Percentiles rank a stretch among this genome's conserved stretches.
Evolutionary conservation across 2,113 vertebrate genomes (phyloP).

Genomic region (Mesoclemmys tuberculata): DNA sequence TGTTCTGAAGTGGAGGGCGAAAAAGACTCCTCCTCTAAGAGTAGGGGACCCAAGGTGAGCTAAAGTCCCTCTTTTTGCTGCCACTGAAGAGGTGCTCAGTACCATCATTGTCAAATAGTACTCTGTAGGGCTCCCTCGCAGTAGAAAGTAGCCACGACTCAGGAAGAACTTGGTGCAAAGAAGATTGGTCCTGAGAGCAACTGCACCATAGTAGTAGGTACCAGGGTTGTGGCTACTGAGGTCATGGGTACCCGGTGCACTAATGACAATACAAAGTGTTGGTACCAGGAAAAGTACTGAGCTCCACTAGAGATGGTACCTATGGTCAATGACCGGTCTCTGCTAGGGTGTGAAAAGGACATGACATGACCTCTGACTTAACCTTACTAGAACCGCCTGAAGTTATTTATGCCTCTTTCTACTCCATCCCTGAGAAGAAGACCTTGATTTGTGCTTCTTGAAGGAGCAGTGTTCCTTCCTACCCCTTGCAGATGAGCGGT

Average conservation of each 20-base stretch:
- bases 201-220: background rate
- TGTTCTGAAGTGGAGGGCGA: background rate
- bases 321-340: background rate
- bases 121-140: background rate
- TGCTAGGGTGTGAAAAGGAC: background rate
- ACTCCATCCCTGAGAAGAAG: too few species aligned
- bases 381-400: background rate
- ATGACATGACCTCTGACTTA: background rate
- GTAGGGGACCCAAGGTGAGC: background rate
- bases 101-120: background rate
- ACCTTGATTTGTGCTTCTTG: too few species aligned
- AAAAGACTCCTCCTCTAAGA: background rate
- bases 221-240: background rate
- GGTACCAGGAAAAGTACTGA: background rate
- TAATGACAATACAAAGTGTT: background rate
- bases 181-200: background rate
- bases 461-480: too few species aligned
- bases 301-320: background rate
- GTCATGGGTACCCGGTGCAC: background rate
- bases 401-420: too few species aligned
- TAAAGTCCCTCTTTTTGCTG: background rate
- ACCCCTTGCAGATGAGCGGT: too few species aligned
- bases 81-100: background rate
- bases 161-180: background rate
- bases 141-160: background rate